Conservation (phyloP, 2,797 vertebrate genomes). For the Gymnopithys bicolor region DNA sequence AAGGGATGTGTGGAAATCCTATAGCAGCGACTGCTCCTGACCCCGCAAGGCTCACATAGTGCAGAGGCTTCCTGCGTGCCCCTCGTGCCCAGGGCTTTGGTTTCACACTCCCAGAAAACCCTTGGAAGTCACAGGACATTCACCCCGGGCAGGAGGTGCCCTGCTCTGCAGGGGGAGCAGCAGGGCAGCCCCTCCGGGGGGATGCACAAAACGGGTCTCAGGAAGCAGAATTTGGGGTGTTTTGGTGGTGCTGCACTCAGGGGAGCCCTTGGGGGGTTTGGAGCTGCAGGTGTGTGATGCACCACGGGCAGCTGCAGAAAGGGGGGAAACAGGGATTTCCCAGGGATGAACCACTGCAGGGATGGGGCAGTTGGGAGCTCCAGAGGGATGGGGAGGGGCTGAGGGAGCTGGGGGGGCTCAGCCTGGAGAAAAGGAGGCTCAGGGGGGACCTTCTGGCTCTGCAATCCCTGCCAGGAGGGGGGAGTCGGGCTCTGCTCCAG, state of each 20-base stretch:
- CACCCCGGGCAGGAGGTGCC: accelerated
- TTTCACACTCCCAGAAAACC: slow-evolving; percentile 8
- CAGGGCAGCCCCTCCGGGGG: background rate
- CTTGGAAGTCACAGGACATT: background rate
- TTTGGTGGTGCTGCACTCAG: accelerated
- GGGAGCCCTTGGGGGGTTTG: background rate
- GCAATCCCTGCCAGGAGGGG: background rate
- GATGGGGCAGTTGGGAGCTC: background rate
- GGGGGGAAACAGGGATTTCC: background rate
- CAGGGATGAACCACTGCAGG: background rate
- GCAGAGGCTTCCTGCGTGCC: background rate
- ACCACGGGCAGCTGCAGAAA: background rate
- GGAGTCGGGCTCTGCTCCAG: background rate
- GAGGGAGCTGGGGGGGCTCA: background rate
- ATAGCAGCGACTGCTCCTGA: background rate
- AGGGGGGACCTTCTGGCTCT: background rate
- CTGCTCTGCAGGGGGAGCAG: accelerated
- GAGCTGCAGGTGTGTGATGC: background rate
- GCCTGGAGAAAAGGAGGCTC: background rate
- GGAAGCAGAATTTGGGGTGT: background rate
- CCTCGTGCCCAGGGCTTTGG: accelerated
- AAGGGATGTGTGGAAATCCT: slow-evolving; percentile 23
- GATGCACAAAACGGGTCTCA: background rate
- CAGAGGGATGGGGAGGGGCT: background rate
- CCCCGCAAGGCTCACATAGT: background rate